Percentiles rank a stretch among this genome's conserved stretches.
Conservation (phyloP, 2,888 invertebrate genomes). For the Apocheima hispidaria region DNA sequence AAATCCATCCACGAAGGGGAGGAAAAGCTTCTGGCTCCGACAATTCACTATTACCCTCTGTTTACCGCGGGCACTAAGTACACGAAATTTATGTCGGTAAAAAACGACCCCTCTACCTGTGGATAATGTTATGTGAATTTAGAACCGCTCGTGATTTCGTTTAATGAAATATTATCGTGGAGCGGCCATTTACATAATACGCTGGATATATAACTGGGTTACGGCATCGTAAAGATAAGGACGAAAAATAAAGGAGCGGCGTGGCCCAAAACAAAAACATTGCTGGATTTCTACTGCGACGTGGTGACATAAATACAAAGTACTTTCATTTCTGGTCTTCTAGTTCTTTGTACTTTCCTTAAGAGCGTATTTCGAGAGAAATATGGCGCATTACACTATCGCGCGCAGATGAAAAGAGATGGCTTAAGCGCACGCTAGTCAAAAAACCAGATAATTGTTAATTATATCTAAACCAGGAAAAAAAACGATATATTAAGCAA, state of each 20-base stretch:
- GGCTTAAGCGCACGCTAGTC: too few species aligned
- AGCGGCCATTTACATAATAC: constrained; percentile 46
- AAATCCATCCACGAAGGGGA: constrained; percentile 28
- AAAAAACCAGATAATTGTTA: too few species aligned
- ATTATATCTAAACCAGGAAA: too few species aligned
- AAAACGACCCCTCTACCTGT: constrained; percentile 40
- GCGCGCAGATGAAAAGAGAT: too few species aligned
- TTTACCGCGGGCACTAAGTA: constrained; percentile 21
- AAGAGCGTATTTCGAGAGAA: too few species aligned
- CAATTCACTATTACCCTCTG: constrained; percentile 27
- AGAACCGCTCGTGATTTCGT: constrained; percentile 46
- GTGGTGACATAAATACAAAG: not conserved
- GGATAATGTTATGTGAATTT: constrained; percentile 41
- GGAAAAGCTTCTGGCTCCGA: constrained; percentile 28
- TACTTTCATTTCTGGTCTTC: not conserved
- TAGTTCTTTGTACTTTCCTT: not conserved
- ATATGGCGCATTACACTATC: too few species aligned
- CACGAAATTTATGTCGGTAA: constrained; percentile 23
- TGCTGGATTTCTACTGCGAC: not conserved
- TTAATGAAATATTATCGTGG: constrained; percentile 48
- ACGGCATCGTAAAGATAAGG: constrained; percentile 45
- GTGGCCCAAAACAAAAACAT: constrained; percentile 29
- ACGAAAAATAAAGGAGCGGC: constrained; percentile 36
- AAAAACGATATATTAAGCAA: too few species aligned
- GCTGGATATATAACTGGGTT: constrained; percentile 41